Conservation (phyloP, 1,140 invertebrate species). For the Drosophila melanogaster region Release_6_plus_ISO1_MT NT_033779.5:20601501-20602000, state of each 20-base stretch:
- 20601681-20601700: conserved; percentile 77
- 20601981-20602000: too few species aligned
- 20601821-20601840: too few species aligned
- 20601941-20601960: too few species aligned
- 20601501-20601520: conserved; percentile 83
- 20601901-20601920: too few species aligned
- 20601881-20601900: too few species aligned
- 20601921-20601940: too few species aligned
- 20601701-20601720: conserved; percentile 79
- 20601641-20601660: conserved; percentile 37
- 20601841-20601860: too few species aligned
- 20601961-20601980: too few species aligned
- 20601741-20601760: conserved; percentile 1
- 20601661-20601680: conserved; percentile 6
- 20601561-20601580: conserved; percentile 36
- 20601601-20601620: conserved; percentile 56
- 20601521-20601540: conserved; percentile 33
- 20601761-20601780: conserved; percentile 6
- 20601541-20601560: conserved; percentile 75
- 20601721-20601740: conserved; percentile 38
- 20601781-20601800: background rate
- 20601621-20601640: conserved; percentile 46
- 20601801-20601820: too few species aligned
- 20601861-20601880: too few species aligned
- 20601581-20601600: conserved; percentile 22